phyloP scores from a whole-genome alignment of 2,888 invertebrate genomes.

The Drosophila bunnanda region DNA sequence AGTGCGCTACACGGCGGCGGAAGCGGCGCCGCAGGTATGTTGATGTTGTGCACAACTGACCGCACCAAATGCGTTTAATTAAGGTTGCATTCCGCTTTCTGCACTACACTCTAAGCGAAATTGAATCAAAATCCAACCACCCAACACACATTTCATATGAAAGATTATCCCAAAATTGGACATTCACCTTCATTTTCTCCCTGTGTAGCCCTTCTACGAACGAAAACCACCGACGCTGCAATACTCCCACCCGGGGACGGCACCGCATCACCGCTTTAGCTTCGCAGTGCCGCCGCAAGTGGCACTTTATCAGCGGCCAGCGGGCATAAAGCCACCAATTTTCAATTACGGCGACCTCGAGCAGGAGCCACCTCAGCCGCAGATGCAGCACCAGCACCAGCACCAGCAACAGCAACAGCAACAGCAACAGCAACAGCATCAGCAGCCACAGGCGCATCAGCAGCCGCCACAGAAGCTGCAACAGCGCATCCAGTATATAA shows the following conservation, averaged over 20 bases:
- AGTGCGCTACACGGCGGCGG: slow-evolving; percentile 75
- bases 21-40: slow-evolving; percentile 74
- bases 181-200: neutral
- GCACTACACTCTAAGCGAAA: neutral
- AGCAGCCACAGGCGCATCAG: slow-evolving; percentile 44
- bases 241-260: slow-evolving; percentile 21
- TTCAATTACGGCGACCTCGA: slow-evolving; percentile 61
- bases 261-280: slow-evolving; percentile 58
- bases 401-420: slow-evolving; percentile 53
- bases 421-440: slow-evolving; percentile 39
- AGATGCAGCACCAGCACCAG: slow-evolving; percentile 24
- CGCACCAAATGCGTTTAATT: slow-evolving; percentile 46
- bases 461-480: slow-evolving; percentile 51
- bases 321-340: slow-evolving; percentile 32
- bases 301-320: slow-evolving; percentile 63
- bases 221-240: slow-evolving; percentile 24
- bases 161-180: neutral
- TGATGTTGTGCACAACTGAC: neutral
- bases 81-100: slow-evolving; percentile 13
- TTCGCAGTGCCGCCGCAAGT: slow-evolving; percentile 66
- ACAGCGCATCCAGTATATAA: slow-evolving; percentile 81
- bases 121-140: neutral
- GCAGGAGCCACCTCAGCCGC: slow-evolving; percentile 50
- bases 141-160: neutral
- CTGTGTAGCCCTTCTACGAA: slow-evolving; percentile 59